Evolutionary conservation across 1,140 invertebrate species (phyloP).

Genomic region (Camponotus pennsylvanicus): DNA sequence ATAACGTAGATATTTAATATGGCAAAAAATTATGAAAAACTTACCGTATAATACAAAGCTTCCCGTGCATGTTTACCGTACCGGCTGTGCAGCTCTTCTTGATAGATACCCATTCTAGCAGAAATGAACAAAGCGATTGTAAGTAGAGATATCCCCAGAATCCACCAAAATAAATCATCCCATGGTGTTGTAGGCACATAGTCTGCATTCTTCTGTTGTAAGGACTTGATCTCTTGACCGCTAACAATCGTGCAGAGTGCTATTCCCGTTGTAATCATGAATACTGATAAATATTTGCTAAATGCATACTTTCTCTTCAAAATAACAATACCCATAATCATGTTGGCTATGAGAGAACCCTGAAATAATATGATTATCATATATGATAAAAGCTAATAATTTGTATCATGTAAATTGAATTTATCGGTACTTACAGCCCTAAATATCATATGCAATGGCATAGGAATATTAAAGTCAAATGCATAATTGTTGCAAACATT

Average conservation of each 20-base stretch:
- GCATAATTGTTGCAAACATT: constrained; percentile 99
- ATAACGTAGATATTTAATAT: not conserved
- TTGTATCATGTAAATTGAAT: not conserved
- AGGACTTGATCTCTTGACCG: constrained; percentile 88
- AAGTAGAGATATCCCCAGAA: constrained; percentile 93
- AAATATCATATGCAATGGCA: constrained; percentile 99
- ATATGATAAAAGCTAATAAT: not conserved
- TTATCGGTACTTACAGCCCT: constrained; percentile 91
- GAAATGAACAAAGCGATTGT: constrained; percentile 97
- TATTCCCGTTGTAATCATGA: constrained; percentile 97
- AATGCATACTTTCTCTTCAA: constrained; percentile 94
- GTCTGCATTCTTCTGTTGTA: constrained; percentile 64
- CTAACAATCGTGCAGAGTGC: constrained; percentile 96
- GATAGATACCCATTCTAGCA: constrained; percentile 98
- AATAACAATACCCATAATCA: constrained; percentile 97
- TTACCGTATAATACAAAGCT: constrained; percentile 96
- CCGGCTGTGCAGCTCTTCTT: constrained; percentile 95
- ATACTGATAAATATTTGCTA: constrained; percentile 96
- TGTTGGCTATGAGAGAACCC: constrained; percentile 98
- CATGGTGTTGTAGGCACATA: constrained; percentile 76
- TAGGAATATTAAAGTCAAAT: constrained; percentile 98
- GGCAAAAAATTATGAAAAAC: constrained; percentile 24
- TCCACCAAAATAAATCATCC: constrained; percentile 93
- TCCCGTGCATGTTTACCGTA: constrained; percentile 98
- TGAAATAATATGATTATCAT: constrained; percentile 82